phyloP scores from a whole-genome alignment of 2,797 vertebrate genomes.

The Esox masquinongy region DNA sequence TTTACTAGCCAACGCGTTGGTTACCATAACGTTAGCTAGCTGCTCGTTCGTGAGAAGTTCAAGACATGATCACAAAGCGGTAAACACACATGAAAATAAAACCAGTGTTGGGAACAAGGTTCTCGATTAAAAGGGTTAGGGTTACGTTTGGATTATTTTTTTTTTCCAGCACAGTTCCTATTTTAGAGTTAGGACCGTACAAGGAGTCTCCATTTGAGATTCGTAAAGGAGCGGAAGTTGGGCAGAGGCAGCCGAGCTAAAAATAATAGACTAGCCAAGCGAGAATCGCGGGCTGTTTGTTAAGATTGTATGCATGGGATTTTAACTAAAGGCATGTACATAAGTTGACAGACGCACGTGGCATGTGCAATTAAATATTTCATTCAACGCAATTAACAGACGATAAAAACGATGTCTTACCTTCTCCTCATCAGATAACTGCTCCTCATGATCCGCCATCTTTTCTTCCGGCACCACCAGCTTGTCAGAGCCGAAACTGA shows the following conservation, averaged over 20 bases:
- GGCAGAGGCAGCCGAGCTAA: constrained; percentile 65
- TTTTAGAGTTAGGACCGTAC: constrained; percentile 74
- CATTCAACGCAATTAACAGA: not conserved
- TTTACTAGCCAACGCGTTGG: not conserved
- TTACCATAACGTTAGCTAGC: not conserved
- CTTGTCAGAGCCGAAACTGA: constrained; percentile 68
- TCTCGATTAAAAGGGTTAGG: not conserved
- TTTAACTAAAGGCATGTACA: not conserved
- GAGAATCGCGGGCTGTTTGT: constrained; percentile 45
- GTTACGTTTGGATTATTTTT: constrained; percentile 28
- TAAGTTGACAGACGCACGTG: not conserved
- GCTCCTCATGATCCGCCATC: constrained; percentile 83
- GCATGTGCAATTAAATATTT: not conserved
- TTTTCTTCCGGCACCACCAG: constrained; percentile 80
- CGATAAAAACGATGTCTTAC: constrained; percentile 52
- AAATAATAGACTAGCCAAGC: constrained; percentile 69
- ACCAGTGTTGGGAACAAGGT: not conserved
- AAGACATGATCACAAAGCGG: constrained; percentile 1
- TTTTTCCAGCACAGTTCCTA: constrained; percentile 56
- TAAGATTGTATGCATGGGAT: not conserved
- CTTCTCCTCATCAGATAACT: constrained; percentile 79
- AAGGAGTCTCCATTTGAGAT: constrained; percentile 71
- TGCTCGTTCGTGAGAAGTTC: not conserved
- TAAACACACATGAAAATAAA: not conserved
- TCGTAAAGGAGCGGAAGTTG: constrained; percentile 74